Percentiles rank a stretch among this genome's conserved stretches.
phyloP scores from a whole-genome alignment of 2,888 invertebrate genomes.

The Subacronicta megacephala region DNA sequence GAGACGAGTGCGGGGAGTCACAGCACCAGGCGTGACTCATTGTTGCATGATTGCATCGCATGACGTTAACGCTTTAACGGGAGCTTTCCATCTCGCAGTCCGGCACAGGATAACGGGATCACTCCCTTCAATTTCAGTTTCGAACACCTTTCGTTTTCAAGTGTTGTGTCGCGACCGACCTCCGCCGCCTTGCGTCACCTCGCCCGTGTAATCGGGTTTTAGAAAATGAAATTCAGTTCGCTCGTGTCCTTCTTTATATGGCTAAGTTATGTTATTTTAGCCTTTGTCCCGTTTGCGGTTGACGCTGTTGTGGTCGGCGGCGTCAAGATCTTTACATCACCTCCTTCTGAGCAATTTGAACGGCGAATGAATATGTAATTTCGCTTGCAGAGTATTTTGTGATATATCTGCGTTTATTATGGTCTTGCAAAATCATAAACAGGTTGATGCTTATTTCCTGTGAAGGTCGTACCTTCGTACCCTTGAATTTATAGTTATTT shows the following conservation, averaged over 20 bases:
- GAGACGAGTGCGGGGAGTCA: slow-evolving; percentile 44
- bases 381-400: slow-evolving; percentile 12
- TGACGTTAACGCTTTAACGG: slow-evolving; percentile 80
- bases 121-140: slow-evolving; percentile 87
- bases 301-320: slow-evolving; percentile 34
- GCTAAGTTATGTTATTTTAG: slow-evolving; percentile 77
- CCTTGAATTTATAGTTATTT: too few relatives aligned
- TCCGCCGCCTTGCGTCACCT: slow-evolving; percentile 80
- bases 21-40: slow-evolving; percentile 63
- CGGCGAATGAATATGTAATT: slow-evolving; percentile 29
- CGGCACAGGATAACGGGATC: slow-evolving; percentile 85
- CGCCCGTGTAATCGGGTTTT: slow-evolving; percentile 84
- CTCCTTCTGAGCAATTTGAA: slow-evolving; percentile 14
- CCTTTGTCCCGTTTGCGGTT: slow-evolving; percentile 63
- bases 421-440: slow-evolving; percentile 16
- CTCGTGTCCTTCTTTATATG: slow-evolving; percentile 83
- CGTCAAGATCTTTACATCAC: slow-evolving; percentile 26
- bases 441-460: slow-evolving; percentile 12
- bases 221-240: slow-evolving; percentile 88
- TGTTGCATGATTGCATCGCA: slow-evolving; percentile 72
- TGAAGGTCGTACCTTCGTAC: not conserved
- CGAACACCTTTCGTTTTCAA: slow-evolving; percentile 86
- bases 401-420: not conserved
- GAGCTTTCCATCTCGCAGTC: slow-evolving; percentile 83
- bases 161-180: slow-evolving; percentile 81